phyloP scores from a whole-genome alignment of 1,140 invertebrate genomes.

The Drosophila sulfurigaster region DNA sequence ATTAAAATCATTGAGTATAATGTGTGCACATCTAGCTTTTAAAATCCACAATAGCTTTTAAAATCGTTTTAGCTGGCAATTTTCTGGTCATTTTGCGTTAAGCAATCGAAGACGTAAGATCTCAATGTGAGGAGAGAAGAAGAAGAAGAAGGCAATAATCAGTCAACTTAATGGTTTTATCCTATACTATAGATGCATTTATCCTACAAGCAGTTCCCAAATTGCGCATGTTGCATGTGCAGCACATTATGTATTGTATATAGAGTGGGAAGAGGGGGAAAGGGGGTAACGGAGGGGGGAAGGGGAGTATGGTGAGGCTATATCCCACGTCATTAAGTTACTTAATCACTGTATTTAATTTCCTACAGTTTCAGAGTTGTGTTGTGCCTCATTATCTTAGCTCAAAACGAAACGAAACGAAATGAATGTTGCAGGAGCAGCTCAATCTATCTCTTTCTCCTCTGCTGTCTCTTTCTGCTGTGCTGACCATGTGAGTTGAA shows the following conservation, averaged over 20 bases:
- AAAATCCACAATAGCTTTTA: not conserved
- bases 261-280: not conserved
- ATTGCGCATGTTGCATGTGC: constrained; percentile 25
- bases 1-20: not conserved
- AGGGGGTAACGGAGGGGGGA: constrained; percentile 1
- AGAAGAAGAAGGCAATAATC: constrained; percentile 13
- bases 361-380: constrained; percentile 51
- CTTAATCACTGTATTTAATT: constrained; percentile 83
- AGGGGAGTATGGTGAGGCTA: constrained; percentile 21
- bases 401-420: constrained; percentile 41
- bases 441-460: not conserved
- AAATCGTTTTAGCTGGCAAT: not conserved
- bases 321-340: constrained; percentile 82
- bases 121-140: constrained; percentile 1
- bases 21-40: too few species aligned
- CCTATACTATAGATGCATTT: constrained; percentile 18
- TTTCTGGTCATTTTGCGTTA: constrained; percentile 7
- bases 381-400: constrained; percentile 70
- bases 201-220: constrained; percentile 12
- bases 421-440: not conserved
- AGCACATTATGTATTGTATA: constrained; percentile 15
- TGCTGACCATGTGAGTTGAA: constrained; percentile 67
- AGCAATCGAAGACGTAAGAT: constrained; percentile 16
- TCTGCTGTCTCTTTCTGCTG: not conserved
- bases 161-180: constrained; percentile 46